Conservation (phyloP, 1,140 invertebrate genomes). For the Eueides isabella region DNA sequence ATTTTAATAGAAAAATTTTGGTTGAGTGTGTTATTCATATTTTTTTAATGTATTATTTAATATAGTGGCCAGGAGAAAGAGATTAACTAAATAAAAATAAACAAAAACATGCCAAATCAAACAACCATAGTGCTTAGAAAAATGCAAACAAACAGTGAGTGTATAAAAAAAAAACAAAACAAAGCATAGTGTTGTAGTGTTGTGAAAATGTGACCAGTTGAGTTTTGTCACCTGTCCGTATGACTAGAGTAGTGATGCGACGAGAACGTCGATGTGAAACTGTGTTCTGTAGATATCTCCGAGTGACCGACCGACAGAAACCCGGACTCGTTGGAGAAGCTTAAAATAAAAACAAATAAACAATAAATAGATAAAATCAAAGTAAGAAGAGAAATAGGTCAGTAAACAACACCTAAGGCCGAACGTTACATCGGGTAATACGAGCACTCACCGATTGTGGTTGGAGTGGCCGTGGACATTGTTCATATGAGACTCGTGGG, state of each 20-base stretch:
- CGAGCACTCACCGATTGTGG: slow-evolving; percentile 73
- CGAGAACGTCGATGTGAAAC: slow-evolving; percentile 72
- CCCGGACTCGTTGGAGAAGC: slow-evolving; percentile 85
- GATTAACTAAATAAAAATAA: not conserved
- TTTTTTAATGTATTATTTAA: not conserved
- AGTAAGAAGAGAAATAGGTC: slow-evolving; percentile 6
- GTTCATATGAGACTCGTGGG: slow-evolving; percentile 71
- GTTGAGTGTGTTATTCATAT: not conserved
- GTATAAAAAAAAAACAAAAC: slow-evolving; percentile 39
- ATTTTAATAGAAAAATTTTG: not conserved
- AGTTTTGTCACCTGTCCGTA: slow-evolving; percentile 65
- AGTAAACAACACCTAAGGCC: slow-evolving; percentile 18
- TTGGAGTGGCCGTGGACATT: slow-evolving; percentile 66
- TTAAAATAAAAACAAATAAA: slow-evolving; percentile 46
- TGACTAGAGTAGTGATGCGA: slow-evolving; percentile 76
- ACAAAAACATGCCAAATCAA: slow-evolving; percentile 19
- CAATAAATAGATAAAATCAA: slow-evolving; percentile 21
- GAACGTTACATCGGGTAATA: not conserved
- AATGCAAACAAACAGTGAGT: slow-evolving; percentile 45
- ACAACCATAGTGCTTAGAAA: slow-evolving; percentile 12
- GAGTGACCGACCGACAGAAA: slow-evolving; percentile 87
- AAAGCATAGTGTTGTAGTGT: slow-evolving; percentile 11
- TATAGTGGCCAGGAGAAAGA: not conserved
- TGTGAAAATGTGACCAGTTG: slow-evolving; percentile 20
- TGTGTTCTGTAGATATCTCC: slow-evolving; percentile 72